Conservation (phyloP, 2,797 vertebrate species). For the Leuciscus waleckii region DNA sequence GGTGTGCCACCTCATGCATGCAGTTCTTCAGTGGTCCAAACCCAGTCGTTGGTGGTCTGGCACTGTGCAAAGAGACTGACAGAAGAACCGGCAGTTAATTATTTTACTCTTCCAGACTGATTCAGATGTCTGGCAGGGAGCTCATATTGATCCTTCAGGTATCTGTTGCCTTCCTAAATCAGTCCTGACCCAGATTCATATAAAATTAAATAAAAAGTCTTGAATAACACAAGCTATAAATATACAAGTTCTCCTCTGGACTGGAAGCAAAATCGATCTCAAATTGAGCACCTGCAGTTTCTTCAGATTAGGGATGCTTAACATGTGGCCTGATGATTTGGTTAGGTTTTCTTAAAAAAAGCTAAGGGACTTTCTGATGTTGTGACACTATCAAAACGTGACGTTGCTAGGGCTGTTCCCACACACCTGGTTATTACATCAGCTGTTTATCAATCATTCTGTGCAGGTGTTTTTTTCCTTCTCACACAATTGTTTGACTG, state of each 20-base stretch:
- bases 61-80: slow-evolving; percentile 39
- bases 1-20: slow-evolving; percentile 53
- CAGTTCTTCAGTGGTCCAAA: slow-evolving; percentile 48
- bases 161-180: not conserved
- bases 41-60: slow-evolving; percentile 59
- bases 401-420: not conserved
- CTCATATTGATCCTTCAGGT: not conserved
- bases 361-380: not conserved
- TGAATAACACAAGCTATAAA: not conserved
- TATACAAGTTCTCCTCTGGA: not conserved
- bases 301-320: not conserved
- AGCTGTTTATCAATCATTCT: not conserved
- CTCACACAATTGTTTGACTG: not conserved
- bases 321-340: not conserved
- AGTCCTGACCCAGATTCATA: not conserved
- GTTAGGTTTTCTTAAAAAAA: not conserved
- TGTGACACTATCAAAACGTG: not conserved
- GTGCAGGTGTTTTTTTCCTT: not conserved
- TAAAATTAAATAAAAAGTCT: not conserved
- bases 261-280: not conserved
- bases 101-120: not conserved
- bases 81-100: slow-evolving; percentile 22
- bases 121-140: not conserved
- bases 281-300: not conserved
- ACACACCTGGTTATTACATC: not conserved